phyloP scores from a whole-genome alignment of 2,113 vertebrate species.

The Colaptes auratus region DNA sequence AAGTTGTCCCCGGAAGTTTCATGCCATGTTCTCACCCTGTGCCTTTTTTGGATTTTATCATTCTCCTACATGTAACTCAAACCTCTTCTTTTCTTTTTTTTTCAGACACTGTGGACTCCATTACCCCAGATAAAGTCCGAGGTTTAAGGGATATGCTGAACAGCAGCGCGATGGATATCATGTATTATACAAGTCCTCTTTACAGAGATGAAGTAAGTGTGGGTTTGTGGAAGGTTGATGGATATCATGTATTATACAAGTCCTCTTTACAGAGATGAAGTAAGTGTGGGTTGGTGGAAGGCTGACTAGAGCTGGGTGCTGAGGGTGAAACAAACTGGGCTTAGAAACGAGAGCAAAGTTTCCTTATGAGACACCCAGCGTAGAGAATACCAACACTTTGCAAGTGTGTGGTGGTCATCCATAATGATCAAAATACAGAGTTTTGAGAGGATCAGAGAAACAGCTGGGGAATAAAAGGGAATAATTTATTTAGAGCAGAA shows the following conservation, averaged over 20 bases:
- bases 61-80: background rate
- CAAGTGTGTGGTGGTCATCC: rapidly evolving
- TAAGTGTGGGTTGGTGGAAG: constrained; percentile 23
- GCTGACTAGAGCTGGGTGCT: background rate
- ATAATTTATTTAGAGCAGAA: background rate
- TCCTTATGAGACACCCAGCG: background rate
- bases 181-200: constrained; percentile 98
- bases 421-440: background rate
- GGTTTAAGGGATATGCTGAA: constrained; percentile 95
- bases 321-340: background rate
- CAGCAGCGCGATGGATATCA: constrained; percentile 99
- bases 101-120: constrained; percentile 95
- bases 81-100: background rate
- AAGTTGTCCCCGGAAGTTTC: background rate
- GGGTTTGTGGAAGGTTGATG: rapidly evolving
- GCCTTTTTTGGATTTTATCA: background rate
- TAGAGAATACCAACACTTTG: rapidly evolving
- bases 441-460: background rate
- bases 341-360: background rate
- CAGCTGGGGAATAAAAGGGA: background rate
- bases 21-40: rapidly evolving
- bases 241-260: too few relatives aligned
- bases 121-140: constrained; percentile 97
- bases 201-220: constrained; percentile 91
- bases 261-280: too few relatives aligned